These are phyloP conservation scores for Mythimna lalbum DNA, from an alignment of 2,888 invertebrate genomes.

Conservation along the genomic window DNA sequence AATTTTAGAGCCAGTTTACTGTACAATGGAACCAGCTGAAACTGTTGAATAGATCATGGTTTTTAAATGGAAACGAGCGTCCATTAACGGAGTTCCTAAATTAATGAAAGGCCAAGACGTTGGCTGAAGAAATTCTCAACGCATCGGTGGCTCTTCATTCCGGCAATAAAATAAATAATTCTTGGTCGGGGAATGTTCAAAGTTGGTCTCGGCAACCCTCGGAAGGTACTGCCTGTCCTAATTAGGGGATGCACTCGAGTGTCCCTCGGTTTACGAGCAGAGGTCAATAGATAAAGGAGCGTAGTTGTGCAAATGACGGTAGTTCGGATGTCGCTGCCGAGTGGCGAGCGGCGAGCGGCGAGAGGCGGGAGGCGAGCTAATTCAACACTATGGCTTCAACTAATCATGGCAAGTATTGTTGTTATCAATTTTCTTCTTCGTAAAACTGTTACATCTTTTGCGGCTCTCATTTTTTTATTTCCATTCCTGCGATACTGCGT, in stretches of 20 bases:
- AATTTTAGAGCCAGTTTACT: conserved; percentile 27
- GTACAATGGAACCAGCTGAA: conserved; percentile 6
- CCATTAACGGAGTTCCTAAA: conserved; percentile 45
- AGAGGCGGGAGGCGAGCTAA: conserved; percentile 9
- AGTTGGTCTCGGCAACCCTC: conserved; percentile 58
- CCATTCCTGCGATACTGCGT: no score
- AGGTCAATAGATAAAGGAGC: conserved; percentile 62
- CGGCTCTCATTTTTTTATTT: no score
- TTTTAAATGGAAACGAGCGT: conserved; percentile 32
- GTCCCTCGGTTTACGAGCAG: conserved; percentile 64
- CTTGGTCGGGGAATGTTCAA: conserved; percentile 62
- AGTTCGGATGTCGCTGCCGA: conserved; percentile 49
- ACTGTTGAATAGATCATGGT: conserved; percentile 15
- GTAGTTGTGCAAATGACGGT: conserved; percentile 57
- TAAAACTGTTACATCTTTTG: neutral
- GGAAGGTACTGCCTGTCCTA: conserved; percentile 54
- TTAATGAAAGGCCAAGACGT: conserved; percentile 56
- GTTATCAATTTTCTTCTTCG: neutral
- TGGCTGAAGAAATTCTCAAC: conserved; percentile 54
- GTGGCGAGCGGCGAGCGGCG: neutral
- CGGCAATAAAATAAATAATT: conserved; percentile 67
- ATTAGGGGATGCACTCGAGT: conserved; percentile 66
- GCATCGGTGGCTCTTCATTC: conserved; percentile 59
- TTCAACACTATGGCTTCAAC: conserved; percentile 41
- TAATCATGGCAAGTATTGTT: conserved; percentile 36